A percentile compares a stretch with the other conserved stretches of the same genome.
Evolutionary conservation across 2,888 invertebrate genomes (phyloP).

Genomic region (Idaea dimidiata): DNA sequence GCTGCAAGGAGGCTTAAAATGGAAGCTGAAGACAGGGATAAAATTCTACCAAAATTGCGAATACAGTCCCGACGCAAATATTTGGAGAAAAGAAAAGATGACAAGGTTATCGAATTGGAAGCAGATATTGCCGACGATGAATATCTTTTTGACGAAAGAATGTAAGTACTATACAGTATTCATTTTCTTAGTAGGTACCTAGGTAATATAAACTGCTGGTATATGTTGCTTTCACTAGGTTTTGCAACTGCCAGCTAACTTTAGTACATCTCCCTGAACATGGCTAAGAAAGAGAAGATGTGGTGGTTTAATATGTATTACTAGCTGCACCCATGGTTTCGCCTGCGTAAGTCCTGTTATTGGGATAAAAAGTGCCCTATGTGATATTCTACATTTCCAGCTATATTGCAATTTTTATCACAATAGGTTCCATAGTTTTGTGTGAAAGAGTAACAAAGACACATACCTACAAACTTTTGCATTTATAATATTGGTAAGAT

Average conservation of each 20-base stretch:
- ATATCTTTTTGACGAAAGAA: slow-evolving; percentile 93
- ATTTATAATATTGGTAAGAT: too few species aligned
- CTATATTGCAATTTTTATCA: too few species aligned
- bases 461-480: too few species aligned
- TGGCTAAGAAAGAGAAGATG: too few species aligned
- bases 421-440: too few species aligned
- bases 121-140: slow-evolving; percentile 98
- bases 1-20: slow-evolving; percentile 94
- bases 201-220: background rate
- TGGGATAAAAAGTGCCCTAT: too few species aligned
- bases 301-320: too few species aligned
- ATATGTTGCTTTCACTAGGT: background rate
- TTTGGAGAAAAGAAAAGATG: slow-evolving; percentile 96
- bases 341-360: too few species aligned
- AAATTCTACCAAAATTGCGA: slow-evolving; percentile 92
- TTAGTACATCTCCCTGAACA: background rate
- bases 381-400: too few species aligned
- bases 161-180: slow-evolving; percentile 81
- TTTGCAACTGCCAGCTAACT: background rate
- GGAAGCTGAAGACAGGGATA: slow-evolving; percentile 92
- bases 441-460: too few species aligned
- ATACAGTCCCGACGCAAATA: slow-evolving; percentile 96
- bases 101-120: slow-evolving; percentile 97
- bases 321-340: too few species aligned
- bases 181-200: background rate